Evolutionary conservation across 2,888 invertebrate species (phyloP), one percentile per base, ranked within the genome.

Genomic region (Lepidochrysops patricia): DNA sequence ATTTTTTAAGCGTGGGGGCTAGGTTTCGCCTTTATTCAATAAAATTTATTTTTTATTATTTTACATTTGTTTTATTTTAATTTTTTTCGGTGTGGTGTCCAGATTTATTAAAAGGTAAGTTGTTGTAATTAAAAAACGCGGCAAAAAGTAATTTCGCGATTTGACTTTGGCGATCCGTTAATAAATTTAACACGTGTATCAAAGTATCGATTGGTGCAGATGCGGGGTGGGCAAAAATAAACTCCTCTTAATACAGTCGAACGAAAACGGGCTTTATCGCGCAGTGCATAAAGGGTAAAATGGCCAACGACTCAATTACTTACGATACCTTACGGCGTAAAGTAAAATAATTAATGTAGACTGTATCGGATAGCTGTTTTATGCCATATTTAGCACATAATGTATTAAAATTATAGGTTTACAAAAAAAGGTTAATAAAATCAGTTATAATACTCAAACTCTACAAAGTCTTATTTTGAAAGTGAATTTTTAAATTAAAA

Each of bases 181-280:
- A 29, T 54, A 26, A 54, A 32, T 29, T 29, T 67, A 68, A 63
- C 73, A 72, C 72, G 72, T 75, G 72, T 68, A 63, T 64, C 63
- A 65, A 61, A 73, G 54, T 79, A 81, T 81, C 73, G 80, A 81
- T 80, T 74, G 66, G 72, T 70, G 72, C 71, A 74, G 73, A 74
- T 70, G 72, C 64, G 71, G 65, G 69, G 71, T 66, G 70, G 69
- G 69, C 71, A 75, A 76, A 78, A 79, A 76, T 79, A 79, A 54
- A 54, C 32, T 54, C 27, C 52, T 68, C 71, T 69, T 65, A 65
- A 67, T 59, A 64, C 66, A 64, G 68, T 68, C 23, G 9, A 27
- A 34, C 49, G 50, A 50, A 57, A 61, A 61, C 50, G 19, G 37
- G 32, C 50, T 57, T 37, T 61, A 50, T 26, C 9, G n/a, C 13